phyloP scores from a whole-genome alignment of 2,888 invertebrate species.

The Hoplodrina ambigua region DNA sequence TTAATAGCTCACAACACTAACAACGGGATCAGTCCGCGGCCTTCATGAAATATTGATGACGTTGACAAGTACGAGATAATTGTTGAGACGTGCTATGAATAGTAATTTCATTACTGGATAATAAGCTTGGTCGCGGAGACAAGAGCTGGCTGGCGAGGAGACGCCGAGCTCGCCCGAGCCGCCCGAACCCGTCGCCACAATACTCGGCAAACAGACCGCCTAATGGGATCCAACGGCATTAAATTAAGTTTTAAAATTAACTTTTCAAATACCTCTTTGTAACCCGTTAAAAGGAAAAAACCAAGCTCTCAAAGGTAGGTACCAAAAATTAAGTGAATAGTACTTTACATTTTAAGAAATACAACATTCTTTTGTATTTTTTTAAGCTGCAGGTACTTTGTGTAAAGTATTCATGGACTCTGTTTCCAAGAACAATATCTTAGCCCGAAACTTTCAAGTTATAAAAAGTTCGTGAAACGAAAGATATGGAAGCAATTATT shows the following conservation, averaged over 20 bases:
- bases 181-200: slow-evolving; percentile 58
- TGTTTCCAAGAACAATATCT: slow-evolving; percentile 72
- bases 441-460: slow-evolving; percentile 67
- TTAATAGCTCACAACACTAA: slow-evolving; percentile 48
- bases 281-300: slow-evolving; percentile 58
- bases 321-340: slow-evolving; percentile 50
- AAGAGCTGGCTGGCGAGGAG: slow-evolving; percentile 36
- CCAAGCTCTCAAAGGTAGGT: slow-evolving; percentile 37
- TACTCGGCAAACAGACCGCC: slow-evolving; percentile 71
- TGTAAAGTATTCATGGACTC: slow-evolving; percentile 71
- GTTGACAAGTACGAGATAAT: slow-evolving; percentile 75
- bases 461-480: slow-evolving; percentile 65
- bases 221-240: slow-evolving; percentile 73
- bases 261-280: slow-evolving; percentile 67
- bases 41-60: slow-evolving; percentile 72
- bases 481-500: slow-evolving; percentile 69
- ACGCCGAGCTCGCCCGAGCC: slow-evolving; percentile 31
- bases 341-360: slow-evolving; percentile 51
- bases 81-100: slow-evolving; percentile 79
- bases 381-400: slow-evolving; percentile 56
- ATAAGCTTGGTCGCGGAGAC: slow-evolving; percentile 64
- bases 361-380: slow-evolving; percentile 60
- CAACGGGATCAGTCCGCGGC: slow-evolving; percentile 52
- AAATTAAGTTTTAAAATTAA: slow-evolving; percentile 74
- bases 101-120: slow-evolving; percentile 77